Conservation (phyloP, 2,797 vertebrate genomes). For the Hyperoplus lanceolatus region DNA sequence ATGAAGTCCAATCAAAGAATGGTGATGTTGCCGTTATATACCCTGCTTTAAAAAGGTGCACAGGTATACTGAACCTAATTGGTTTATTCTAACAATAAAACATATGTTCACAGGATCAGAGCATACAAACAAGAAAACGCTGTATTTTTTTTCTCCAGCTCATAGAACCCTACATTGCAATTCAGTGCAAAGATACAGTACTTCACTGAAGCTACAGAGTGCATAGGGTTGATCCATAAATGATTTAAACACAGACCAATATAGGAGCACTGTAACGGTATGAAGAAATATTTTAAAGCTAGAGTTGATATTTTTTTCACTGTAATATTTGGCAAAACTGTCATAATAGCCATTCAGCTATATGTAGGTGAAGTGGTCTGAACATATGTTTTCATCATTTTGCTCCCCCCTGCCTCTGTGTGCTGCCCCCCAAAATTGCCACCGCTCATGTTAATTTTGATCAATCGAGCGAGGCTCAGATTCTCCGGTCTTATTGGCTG, state of each 20-base stretch:
- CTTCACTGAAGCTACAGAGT: background rate
- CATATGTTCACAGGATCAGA: background rate
- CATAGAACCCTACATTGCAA: background rate
- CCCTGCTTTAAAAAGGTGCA: background rate
- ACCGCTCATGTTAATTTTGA: too few species aligned
- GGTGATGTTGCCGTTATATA: background rate
- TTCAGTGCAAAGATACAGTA: background rate
- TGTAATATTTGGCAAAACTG: too few species aligned
- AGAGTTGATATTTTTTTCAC: too few species aligned
- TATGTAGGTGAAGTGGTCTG: too few species aligned
- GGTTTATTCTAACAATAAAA: background rate
- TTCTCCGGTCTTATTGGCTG: too few species aligned
- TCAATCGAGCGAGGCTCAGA: too few species aligned
- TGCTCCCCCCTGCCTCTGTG: too few species aligned
- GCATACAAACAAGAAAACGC: background rate
- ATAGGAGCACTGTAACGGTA: background rate
- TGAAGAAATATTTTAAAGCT: background rate
- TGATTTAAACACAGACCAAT: conserved; percentile 16
- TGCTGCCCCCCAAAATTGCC: too few species aligned
- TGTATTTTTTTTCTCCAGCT: background rate
- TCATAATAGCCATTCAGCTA: too few species aligned
- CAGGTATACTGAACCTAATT: too few species aligned
- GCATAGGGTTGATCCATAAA: background rate
- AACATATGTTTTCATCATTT: too few species aligned
- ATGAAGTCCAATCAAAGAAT: background rate